Conservation (phyloP, 2,797 vertebrate genomes). For the Choloepus didactylus region DNA sequence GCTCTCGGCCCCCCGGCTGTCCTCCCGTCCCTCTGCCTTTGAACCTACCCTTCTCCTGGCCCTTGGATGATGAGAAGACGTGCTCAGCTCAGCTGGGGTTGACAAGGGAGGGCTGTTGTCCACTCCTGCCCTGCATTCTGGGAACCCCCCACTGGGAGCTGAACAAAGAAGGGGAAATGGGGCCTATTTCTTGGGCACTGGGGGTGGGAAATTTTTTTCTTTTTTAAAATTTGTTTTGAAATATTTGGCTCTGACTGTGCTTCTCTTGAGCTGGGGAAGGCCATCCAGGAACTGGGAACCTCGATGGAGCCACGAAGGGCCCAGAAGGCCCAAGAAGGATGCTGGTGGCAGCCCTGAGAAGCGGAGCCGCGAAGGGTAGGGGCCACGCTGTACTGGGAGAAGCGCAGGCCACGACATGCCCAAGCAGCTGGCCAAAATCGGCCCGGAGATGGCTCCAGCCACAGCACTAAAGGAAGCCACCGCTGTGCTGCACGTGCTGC, state of each 20-base stretch:
- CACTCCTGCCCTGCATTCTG: not conserved
- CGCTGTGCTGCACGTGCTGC: rapidly evolving
- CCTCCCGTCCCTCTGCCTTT: rapidly evolving
- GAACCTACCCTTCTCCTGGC: rapidly evolving
- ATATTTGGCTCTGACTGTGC: not conserved
- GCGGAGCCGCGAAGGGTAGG: not conserved
- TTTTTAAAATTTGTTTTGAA: not conserved
- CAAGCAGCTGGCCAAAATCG: not conserved
- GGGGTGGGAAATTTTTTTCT: not conserved
- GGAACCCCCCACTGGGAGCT: not conserved
- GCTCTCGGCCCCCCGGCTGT: rapidly evolving
- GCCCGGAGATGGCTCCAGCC: not conserved
- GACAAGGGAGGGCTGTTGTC: not conserved
- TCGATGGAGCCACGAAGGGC: not conserved
- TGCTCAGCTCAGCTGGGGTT: not conserved
- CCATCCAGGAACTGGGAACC: not conserved
- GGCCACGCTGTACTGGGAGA: rapidly evolving
- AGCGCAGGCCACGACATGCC: rapidly evolving
- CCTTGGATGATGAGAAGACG: not conserved
- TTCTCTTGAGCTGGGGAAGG: not conserved
- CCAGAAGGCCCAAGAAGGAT: not conserved
- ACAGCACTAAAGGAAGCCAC: rapidly evolving
- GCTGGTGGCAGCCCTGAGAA: not conserved
- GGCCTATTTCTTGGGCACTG: not conserved
- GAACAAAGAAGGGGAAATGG: not conserved